Base-by-base conservation (phyloP, 1,140 invertebrate species). In the Capitella teleta region DNA sequence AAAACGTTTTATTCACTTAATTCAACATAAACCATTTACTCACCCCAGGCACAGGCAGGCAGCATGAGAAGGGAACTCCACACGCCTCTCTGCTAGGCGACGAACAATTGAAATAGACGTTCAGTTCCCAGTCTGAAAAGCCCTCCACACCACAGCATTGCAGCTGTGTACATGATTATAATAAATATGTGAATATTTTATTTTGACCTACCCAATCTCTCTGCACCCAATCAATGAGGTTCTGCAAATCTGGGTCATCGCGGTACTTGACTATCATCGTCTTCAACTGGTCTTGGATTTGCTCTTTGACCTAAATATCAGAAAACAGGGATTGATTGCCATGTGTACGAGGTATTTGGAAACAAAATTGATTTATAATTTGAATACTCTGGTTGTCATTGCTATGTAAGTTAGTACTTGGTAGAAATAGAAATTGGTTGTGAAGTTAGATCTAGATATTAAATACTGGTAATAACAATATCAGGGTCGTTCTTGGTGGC, bases 161-260 rank as follows among this genome's bases (percentile, higher is more conserved):
- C 46, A 93, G 71, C 85, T 86, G 65, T 12, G 30, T 34, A 34
- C 8, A 10, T 34, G 30, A 34, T 34, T 34, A 34, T n/a, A 34
- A 34, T n/a, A 34, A 34, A 34, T 34, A 2, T 40, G 38, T 40
- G 38, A 40, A 18, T 10, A 2, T 3, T 26, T 24, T 26, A 24
- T 18, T 8, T 10, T 44, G 25, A 44, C 42, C n/a, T 25, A 87
- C 86, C 92, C 93, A 98, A 68, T 92, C 88, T 75, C 91, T 86
- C 74, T 98, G 93, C 57, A 97, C 94, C 91, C 93, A 97, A 69
- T 98, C 93, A 57, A 98, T 95, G 14, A 98, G 77, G 74, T 96
- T 93, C 70, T 98, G 93, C 65, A 96, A 84, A 75, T 98, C 93
- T 8, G 88, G 87, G 77, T 98, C 93, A 72, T 97, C 93, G 61